Evolutionary conservation across 2,888 invertebrate genomes (phyloP).

Genomic region (Boloria euphrosyne): DNA sequence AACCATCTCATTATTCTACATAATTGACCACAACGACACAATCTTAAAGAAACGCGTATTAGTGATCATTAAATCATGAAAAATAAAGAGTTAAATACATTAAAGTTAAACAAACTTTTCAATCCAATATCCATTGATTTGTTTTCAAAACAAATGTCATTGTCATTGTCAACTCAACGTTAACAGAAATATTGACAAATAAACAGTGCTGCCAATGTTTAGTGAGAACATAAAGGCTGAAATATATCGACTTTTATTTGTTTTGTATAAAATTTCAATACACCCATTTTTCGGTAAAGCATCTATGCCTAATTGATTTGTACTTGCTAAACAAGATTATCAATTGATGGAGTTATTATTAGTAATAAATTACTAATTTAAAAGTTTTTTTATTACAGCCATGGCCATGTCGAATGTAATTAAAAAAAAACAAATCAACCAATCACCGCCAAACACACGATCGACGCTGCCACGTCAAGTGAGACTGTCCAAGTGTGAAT

Average conservation of each 20-base stretch:
- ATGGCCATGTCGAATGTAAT: conserved; percentile 22
- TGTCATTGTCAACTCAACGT: conserved; percentile 5
- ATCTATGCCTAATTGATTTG: not conserved
- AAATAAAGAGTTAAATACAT: too few species aligned
- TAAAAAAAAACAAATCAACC: conserved; percentile 65
- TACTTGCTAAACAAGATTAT: not conserved
- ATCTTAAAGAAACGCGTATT: too few species aligned
- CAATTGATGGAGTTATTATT: not conserved
- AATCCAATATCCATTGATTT: too few species aligned
- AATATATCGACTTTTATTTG: too few species aligned
- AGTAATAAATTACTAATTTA: not conserved
- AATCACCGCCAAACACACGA: conserved; percentile 85
- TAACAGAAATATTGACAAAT: conserved; percentile 14
- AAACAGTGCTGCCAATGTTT: conserved; percentile 5
- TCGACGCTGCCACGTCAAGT: conserved; percentile 86
- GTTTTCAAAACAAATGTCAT: not conserved
- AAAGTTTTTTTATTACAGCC: conserved; percentile 15
- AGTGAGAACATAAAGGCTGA: too few species aligned
- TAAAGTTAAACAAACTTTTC: too few species aligned
- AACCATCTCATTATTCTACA: too few species aligned
- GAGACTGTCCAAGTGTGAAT: conserved; percentile 63
- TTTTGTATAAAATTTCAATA: too few species aligned
- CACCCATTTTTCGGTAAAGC: too few species aligned
- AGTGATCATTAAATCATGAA: too few species aligned
- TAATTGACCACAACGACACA: too few species aligned